Evolutionary conservation across 2,113 vertebrate species (phyloP).

Genomic region (Lontra canadensis): DNA sequence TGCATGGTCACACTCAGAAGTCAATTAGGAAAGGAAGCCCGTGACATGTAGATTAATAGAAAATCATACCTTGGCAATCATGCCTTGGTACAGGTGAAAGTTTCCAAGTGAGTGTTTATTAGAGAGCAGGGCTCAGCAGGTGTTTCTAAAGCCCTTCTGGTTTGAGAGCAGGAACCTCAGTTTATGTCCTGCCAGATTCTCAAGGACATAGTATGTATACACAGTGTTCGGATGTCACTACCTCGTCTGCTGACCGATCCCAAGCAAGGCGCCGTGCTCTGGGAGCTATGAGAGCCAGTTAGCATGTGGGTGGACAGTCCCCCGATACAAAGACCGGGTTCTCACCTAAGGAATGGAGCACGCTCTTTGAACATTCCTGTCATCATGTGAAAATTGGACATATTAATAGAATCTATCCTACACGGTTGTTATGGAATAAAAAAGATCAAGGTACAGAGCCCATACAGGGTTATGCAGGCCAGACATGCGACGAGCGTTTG

Average conservation of each 20-base stretch:
- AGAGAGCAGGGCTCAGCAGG: neutral
- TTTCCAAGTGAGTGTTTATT: neutral
- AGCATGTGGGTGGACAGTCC: accelerated
- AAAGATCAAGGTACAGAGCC: neutral
- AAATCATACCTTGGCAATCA: neutral
- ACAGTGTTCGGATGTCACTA: neutral
- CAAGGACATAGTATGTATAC: accelerated
- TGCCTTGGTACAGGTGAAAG: neutral
- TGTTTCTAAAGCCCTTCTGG: neutral
- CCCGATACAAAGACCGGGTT: neutral
- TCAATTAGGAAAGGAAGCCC: neutral
- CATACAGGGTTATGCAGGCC: accelerated
- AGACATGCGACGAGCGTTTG: too few species aligned
- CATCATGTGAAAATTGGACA: neutral
- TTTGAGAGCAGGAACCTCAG: accelerated
- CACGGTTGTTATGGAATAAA: neutral
- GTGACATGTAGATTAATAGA: neutral
- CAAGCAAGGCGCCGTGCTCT: neutral
- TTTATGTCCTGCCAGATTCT: neutral
- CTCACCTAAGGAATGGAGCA: neutral
- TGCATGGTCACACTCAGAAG: neutral
- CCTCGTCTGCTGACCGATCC: neutral
- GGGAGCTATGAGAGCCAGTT: too few species aligned
- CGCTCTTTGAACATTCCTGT: neutral
- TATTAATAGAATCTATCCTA: neutral